Conservation (phyloP, 2,113 vertebrate genomes). For the Cyanoliseus patagonus region DNA sequence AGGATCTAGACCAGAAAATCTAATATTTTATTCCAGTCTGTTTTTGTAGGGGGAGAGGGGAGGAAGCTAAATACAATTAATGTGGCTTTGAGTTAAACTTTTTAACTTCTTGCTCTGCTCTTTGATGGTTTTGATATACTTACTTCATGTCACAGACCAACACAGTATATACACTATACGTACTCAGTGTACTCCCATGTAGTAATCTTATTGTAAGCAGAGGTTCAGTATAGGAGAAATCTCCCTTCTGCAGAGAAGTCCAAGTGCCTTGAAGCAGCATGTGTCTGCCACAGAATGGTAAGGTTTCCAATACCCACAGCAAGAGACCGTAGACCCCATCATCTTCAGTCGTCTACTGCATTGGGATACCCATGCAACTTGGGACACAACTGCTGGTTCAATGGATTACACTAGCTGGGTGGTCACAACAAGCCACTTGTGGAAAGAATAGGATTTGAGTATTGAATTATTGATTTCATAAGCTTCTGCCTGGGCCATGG, state of each 20-base stretch:
- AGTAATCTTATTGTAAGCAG: neutral
- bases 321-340: neutral
- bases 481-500: neutral
- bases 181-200: neutral
- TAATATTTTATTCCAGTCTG: neutral
- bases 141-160: neutral
- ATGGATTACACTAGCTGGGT: neutral
- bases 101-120: neutral
- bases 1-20: neutral
- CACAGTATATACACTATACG: neutral
- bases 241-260: neutral
- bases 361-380: rapidly evolving
- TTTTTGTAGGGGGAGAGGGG: neutral
- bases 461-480: neutral
- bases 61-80: neutral
- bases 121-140: neutral
- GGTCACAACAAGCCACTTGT: rapidly evolving
- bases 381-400: neutral
- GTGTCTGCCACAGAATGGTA: neutral
- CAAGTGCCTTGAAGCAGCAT: neutral
- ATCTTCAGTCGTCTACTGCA: neutral
- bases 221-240: neutral
- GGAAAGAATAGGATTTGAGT: neutral
- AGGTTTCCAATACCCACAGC: neutral
- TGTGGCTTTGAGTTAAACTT: neutral